Conservation (phyloP, 2,797 vertebrate genomes). For the Euphonia xanthogaster region DNA sequence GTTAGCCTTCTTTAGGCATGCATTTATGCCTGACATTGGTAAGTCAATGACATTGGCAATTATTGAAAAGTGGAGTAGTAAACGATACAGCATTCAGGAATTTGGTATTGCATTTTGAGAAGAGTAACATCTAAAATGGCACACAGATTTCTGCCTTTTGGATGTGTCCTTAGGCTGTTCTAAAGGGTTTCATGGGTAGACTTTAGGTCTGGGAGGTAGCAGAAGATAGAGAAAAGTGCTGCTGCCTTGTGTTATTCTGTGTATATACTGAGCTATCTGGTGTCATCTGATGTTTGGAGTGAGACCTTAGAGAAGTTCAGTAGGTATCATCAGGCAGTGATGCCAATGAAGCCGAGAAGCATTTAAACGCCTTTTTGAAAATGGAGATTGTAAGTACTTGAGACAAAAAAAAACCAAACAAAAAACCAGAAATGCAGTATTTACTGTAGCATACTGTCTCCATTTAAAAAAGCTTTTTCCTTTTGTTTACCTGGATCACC, state of each 20-base stretch:
- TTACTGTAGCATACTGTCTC: background rate
- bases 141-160: conserved; percentile 62
- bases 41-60: background rate
- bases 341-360: background rate
- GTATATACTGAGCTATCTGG: background rate
- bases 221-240: conserved; percentile 64
- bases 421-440: background rate
- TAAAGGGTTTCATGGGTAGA: conserved; percentile 56
- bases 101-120: conserved; percentile 53
- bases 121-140: conserved; percentile 31
- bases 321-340: background rate
- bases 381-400: background rate
- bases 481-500: background rate
- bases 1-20: background rate
- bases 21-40: background rate
- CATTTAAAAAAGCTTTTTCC: background rate
- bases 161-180: conserved; percentile 63
- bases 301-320: background rate
- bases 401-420: background rate
- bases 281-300: background rate
- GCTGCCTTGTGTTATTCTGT: conserved; percentile 42
- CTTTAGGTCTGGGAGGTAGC: conserved; percentile 34
- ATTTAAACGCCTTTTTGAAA: background rate
- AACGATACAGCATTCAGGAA: background rate
- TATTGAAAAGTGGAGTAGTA: background rate